phyloP scores from a whole-genome alignment of 1,140 invertebrate species.

The Periplaneta americana region DNA sequence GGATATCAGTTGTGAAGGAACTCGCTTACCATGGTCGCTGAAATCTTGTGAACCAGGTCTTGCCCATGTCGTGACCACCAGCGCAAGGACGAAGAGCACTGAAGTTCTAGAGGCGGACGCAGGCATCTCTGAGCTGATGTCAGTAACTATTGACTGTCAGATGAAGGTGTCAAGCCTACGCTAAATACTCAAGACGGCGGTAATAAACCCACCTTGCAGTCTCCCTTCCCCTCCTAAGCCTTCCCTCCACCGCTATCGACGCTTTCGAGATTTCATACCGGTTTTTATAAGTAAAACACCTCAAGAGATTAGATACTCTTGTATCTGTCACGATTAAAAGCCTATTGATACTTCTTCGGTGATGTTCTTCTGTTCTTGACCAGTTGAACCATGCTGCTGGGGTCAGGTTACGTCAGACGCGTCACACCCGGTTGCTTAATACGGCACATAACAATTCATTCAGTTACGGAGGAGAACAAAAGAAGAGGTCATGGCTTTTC shows the following conservation, averaged over 20 bases:
- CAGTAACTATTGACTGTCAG: background rate
- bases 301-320: too few species aligned
- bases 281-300: background rate
- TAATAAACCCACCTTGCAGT: background rate
- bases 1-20: background rate
- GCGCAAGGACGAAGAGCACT: background rate
- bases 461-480: too few species aligned
- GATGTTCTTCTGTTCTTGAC: too few species aligned
- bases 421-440: too few species aligned
- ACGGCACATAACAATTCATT: too few species aligned
- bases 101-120: too few species aligned
- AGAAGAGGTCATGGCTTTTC: too few species aligned
- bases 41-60: background rate
- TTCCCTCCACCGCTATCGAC: background rate
- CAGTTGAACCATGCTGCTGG: too few species aligned
- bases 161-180: background rate
- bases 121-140: background rate
- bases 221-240: background rate
- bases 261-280: background rate
- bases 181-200: background rate
- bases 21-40: background rate
- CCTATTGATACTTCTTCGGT: too few species aligned
- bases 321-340: too few species aligned
- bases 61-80: background rate
- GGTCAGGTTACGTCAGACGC: too few species aligned